Base-by-base conservation (phyloP, 2,797 vertebrate genomes). In the Sciurus carolinensis region DNA sequence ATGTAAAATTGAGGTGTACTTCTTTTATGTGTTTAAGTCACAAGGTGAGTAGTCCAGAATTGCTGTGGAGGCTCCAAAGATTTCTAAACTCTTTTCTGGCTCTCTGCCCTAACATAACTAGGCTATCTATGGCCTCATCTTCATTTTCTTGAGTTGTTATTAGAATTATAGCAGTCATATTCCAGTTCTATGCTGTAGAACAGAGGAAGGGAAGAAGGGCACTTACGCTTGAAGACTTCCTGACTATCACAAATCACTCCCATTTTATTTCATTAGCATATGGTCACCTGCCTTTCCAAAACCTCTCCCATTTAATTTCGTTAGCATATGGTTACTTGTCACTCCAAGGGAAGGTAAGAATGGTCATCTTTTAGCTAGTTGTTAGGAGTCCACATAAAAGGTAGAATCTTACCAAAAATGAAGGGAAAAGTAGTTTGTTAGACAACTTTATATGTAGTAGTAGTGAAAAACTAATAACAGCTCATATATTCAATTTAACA, bases 131-230 rank as follows among this genome's bases (percentile, higher is more conserved):
- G 62, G 59, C 73, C 57, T 96, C 36, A 26, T 91, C 39, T 89
- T 89, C 39, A 77, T 88, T 87, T 10, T 64, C 12, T 36, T 94
- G 62, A 82, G 14, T 52, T 77, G n/a, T 62, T 83, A 33, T 54
- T 96, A 87, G 44, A 94, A 71, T 93, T 82, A 94, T 28, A 79
- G 36, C 18, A 64, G 26, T 93, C 5, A 80, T 92, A 83, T 59
- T 9, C 36, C 26, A 87, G 28, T 67, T 85, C 77, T 9, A 90
- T n/a, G 36, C 10, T 81, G 4, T 66, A 67, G 36, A 22, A 77
- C 1, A 87, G 62, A 94, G 54, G n/a, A 90, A 92, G 42, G 69
- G 18, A 50, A 64, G 67, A 90, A 59, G 1, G 4, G 11, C 1
- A 90, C 39, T 39, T 39, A 39, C 39, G 75, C 22, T 7, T 90